These are phyloP conservation scores for Sebastes schlegelii DNA, from an alignment of 2,113 vertebrate species.

Conservation along the genomic window DNA sequence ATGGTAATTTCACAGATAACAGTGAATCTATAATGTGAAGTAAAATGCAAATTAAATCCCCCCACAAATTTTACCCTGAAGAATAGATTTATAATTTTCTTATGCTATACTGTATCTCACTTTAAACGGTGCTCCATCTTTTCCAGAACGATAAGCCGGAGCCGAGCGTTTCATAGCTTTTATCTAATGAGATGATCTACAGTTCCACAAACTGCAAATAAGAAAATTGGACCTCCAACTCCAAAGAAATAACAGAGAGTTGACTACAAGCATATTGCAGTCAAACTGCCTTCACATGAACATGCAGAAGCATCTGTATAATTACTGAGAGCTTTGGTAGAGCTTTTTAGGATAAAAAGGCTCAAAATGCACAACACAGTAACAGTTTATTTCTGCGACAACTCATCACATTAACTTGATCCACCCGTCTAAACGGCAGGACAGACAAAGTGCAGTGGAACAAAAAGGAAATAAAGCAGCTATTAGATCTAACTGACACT, in stretches of 20 bases:
- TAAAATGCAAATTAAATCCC: constrained; percentile 82
- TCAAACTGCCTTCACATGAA: constrained; percentile 19
- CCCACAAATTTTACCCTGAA: constrained; percentile 75
- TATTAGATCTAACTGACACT: constrained; percentile 63
- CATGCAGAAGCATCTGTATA: neutral
- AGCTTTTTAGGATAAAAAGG: constrained; percentile 31
- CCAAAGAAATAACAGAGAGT: constrained; percentile 13
- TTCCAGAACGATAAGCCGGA: constrained; percentile 69
- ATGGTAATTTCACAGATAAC: constrained; percentile 82
- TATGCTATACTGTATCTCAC: constrained; percentile 66
- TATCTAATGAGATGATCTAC: constrained; percentile 74
- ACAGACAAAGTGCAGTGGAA: constrained; percentile 31
- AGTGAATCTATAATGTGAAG: constrained; percentile 74
- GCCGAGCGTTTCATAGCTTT: constrained; percentile 64
- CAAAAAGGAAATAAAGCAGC: constrained; percentile 60
- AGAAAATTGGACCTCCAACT: constrained; percentile 63
- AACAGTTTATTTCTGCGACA: constrained; percentile 20
- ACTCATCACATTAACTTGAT: constrained; percentile 21
- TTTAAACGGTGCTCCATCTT: constrained; percentile 75
- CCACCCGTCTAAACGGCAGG: neutral
- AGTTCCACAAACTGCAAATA: constrained; percentile 55
- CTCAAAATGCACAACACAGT: neutral
- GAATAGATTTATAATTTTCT: constrained; percentile 79
- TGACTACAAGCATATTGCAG: constrained; percentile 2
- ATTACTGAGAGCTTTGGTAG: neutral